phyloP scores from a whole-genome alignment of 2,113 vertebrate genomes.

The Lophotis ruficrista region DNA sequence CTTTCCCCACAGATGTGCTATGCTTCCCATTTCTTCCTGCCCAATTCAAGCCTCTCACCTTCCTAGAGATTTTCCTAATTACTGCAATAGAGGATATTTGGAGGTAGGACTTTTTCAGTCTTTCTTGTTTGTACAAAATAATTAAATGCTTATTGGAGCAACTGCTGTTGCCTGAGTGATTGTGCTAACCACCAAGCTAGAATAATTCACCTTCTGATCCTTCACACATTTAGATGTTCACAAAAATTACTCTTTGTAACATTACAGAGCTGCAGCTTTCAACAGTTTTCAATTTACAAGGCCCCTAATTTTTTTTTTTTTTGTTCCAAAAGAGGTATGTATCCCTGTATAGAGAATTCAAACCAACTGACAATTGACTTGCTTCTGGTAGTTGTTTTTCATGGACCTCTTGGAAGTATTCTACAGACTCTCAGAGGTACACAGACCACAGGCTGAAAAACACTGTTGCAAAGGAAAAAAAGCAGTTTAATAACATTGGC shows the following conservation, averaged over 20 bases:
- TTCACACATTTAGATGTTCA: background rate
- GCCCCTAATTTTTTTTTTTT: background rate
- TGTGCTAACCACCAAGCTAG: background rate
- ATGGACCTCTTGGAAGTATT: background rate
- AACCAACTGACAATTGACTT: background rate
- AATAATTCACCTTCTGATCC: background rate
- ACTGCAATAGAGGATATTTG: background rate
- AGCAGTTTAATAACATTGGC: background rate
- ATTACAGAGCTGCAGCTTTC: background rate
- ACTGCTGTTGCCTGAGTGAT: background rate
- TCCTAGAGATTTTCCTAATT: background rate
- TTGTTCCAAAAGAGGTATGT: background rate
- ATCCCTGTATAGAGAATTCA: background rate
- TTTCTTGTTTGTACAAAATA: background rate
- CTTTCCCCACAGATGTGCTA: background rate
- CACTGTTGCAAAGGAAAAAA: background rate
- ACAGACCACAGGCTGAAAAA: conserved; percentile 10
- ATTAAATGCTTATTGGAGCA: background rate
- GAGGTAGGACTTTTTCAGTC: background rate
- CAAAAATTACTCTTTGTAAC: background rate
- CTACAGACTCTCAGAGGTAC: background rate
- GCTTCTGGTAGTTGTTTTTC: conserved; percentile 16
- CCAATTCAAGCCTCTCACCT: background rate
- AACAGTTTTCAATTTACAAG: conserved; percentile 41
- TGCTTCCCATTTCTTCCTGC: background rate